Percentiles rank a stretch among this genome's conserved stretches.
These are phyloP conservation scores for Lottia scabra DNA, from an alignment of 2,888 invertebrate species.

Conservation along the genomic window DNA sequence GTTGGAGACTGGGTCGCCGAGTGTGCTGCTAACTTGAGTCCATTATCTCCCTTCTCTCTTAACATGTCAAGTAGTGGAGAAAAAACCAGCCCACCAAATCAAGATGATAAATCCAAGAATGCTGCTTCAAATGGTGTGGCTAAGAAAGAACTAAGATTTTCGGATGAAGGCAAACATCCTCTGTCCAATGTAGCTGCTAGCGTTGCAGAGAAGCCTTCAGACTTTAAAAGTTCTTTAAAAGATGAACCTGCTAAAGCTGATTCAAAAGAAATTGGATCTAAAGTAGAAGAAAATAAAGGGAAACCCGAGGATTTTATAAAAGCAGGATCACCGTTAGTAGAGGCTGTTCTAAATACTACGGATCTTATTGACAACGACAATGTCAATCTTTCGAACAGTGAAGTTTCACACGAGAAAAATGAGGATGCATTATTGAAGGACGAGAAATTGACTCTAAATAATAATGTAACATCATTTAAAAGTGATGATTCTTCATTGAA, in stretches of 20 bases:
- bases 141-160: background rate
- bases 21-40: conserved; percentile 17
- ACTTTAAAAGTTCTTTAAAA: background rate
- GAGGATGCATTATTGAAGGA: conserved; percentile 7
- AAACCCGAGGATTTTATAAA: background rate
- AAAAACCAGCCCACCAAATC: background rate
- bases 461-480: background rate
- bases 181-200: background rate
- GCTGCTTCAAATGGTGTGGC: background rate
- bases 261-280: background rate
- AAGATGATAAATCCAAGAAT: background rate
- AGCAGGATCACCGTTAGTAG: background rate
- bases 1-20: conserved; percentile 47
- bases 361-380: background rate
- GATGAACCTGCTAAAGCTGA: background rate
- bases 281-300: background rate
- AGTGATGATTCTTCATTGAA: background rate
- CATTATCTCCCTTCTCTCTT: conserved; percentile 21
- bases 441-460: background rate
- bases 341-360: background rate
- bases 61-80: background rate
- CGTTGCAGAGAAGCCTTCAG: background rate
- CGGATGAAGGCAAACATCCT: background rate
- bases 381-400: background rate
- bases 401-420: conserved; percentile 5